phyloP scores from a whole-genome alignment of 2,888 invertebrate genomes.

The Drosophila histrio region DNA sequence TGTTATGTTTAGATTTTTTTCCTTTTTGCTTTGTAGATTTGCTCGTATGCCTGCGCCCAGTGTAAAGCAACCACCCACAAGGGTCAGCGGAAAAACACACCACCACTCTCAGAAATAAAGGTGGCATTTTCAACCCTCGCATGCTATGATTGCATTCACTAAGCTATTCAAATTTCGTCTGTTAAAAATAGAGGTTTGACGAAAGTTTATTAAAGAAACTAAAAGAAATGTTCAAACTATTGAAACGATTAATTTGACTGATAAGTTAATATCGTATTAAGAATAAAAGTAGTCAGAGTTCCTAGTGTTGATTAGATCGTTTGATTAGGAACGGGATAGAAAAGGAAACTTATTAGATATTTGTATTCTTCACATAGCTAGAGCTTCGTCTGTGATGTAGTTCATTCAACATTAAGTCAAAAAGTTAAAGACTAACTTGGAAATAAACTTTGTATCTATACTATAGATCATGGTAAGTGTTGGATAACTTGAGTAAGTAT shows the following conservation, averaged over 20 bases:
- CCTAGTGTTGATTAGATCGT: background rate
- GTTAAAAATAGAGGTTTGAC: background rate
- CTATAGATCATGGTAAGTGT: background rate
- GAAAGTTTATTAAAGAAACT: background rate
- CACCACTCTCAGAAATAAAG: constrained; percentile 35
- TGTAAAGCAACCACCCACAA: constrained; percentile 51
- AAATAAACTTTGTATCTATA: no score
- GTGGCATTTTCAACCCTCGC: constrained; percentile 48
- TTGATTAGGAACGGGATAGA: background rate
- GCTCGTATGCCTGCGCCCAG: background rate
- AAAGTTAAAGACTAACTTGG: no score
- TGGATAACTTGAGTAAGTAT: background rate
- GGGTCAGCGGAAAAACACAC: constrained; percentile 51
- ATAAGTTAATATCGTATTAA: background rate
- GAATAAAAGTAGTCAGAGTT: background rate
- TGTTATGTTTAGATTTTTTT: constrained; percentile 3
- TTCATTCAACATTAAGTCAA: no score
- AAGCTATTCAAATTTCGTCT: constrained; percentile 3
- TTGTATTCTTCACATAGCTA: no score
- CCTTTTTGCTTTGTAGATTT: constrained; percentile 7
- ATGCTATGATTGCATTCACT: constrained; percentile 42
- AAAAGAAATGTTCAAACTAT: background rate
- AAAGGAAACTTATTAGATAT: background rate
- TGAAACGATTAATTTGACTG: background rate
- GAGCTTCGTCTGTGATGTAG: no score